phyloP scores from a whole-genome alignment of 2,888 invertebrate species.

The Raillietiella orientalis region DNA sequence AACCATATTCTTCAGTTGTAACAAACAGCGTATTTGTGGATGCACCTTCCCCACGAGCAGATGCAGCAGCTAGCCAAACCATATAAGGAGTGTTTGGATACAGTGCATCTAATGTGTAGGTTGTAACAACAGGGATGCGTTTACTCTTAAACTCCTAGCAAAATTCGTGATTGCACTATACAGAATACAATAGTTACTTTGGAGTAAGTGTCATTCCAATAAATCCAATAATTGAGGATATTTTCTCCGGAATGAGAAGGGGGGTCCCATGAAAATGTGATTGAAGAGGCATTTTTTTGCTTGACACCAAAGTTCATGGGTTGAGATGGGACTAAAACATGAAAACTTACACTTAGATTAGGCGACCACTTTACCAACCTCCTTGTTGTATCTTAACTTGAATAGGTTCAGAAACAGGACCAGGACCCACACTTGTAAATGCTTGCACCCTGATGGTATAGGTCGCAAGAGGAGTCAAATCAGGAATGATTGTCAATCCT shows the following conservation, averaged over 20 bases:
- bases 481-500: conserved; percentile 65
- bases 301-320: conserved; percentile 60
- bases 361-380: conserved; percentile 15
- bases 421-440: conserved; percentile 72
- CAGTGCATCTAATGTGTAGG: conserved; percentile 55
- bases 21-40: conserved; percentile 77
- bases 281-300: conserved; percentile 60
- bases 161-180: too few relatives aligned
- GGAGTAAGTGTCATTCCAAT: conserved; percentile 87
- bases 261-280: conserved; percentile 67
- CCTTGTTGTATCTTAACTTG: conserved; percentile 90
- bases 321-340: conserved; percentile 60
- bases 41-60: conserved; percentile 73
- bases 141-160: not conserved
- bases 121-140: conserved; percentile 44
- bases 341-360: conserved; percentile 1
- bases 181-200: conserved; percentile 5
- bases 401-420: conserved; percentile 81
- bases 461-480: conserved; percentile 61
- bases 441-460: conserved; percentile 84
- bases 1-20: conserved; percentile 91
- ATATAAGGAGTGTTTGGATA: conserved; percentile 89
- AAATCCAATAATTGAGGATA: conserved; percentile 77
- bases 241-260: conserved; percentile 72
- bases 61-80: conserved; percentile 81